Evolutionary conservation across 30 jellyfish, hydroid and myxozoan genomes (phyloP), one percentile per base, ranked within the genome.

Genomic region (Sanderia malayensis): DNA sequence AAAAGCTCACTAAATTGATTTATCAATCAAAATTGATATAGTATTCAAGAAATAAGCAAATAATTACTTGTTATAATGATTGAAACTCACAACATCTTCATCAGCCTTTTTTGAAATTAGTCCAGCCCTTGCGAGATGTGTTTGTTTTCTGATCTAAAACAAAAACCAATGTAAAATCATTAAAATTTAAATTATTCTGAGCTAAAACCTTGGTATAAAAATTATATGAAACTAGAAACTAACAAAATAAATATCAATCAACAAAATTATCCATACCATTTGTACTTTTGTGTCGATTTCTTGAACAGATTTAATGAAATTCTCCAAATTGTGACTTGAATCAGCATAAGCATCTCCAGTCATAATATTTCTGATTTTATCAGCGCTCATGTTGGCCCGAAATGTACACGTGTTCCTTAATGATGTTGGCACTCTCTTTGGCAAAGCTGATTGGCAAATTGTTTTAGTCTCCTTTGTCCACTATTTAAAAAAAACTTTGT

Each of bases 41-140:
- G n/a, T n/a, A n/a, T n/a, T n/a, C n/a, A n/a, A n/a, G n/a, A n/a
- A n/a, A n/a, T n/a, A n/a, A n/a, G n/a, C n/a, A n/a, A n/a, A n/a
- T n/a, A n/a, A n/a, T n/a, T n/a, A n/a, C n/a, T n/a, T n/a, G n/a
- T n/a, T n/a, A n/a, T n/a, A n/a, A n/a, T n/a, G n/a, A n/a, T n/a
- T n/a, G n/a, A n/a, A n/a, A n/a, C 76, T 18, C 53, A 81, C 94
- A 79, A 29, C 18, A 45, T 81, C 70, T 25, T 57, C 60, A 31
- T 70, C 86, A 31, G 61, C 45, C 25, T 47, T 72, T 57, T 70
- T 81, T 17, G 94, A 70, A 23, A 68, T 59, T 11, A 81, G 67
- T 46, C 86, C 72, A 44, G 94, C 85, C 22, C 80, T 70, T 41
- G 94, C 94, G 29, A 55, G 80, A 28, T 45, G 32, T 27, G 94